Evolutionary conservation across 2,797 vertebrate species (phyloP), one percentile per base, ranked within the genome.

Genomic region (Argyrosomus regius): DNA sequence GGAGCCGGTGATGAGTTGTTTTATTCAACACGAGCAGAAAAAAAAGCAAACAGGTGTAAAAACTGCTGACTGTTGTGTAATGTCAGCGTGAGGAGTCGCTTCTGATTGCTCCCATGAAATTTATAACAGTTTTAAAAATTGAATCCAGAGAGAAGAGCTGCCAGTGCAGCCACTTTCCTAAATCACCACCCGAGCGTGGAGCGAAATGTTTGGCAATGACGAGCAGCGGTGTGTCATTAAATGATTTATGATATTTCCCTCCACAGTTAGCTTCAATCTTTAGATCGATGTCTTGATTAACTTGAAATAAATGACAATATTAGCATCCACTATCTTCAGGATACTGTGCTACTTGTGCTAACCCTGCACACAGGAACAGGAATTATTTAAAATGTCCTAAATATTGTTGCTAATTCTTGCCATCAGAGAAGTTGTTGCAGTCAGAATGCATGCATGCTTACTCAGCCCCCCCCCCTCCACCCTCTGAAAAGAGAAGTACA

Each of bases 401-500:
- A 72, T 31, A 58, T 18, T 56, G 57, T 17, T 22, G 20, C 24
- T 56, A 3, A 26, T 64, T 67, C 35, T 68, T 24, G 20, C 50
- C 5, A 10, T 43, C 18, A 49, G 64, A 69, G 53, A 64, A 63
- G 76, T 24, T 45, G 49, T 43, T 69, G 69, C 56, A 62, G 78
- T 16, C 43, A 61, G 69, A 60, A 75, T 56, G 26, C n/a, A 43
- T 39, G 49, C 68, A 68, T 39, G 73, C 66, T 54, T 14, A 58
- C 57, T 77, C 50, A 58, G 72, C 58, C 13, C 18, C 2, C 3
- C 11, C 9, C 22, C 5, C 31, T 31, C 31, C 35, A 39, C 35
- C 35, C 35, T 39, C 35, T 5, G 16, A 62, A 74, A 79, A 84
- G 52, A 75, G 65, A 73, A 79, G 64, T 80, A 77, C 77, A 74